phyloP scores from a whole-genome alignment of 2,113 vertebrate species.

The Corydoras sp. region DNA sequence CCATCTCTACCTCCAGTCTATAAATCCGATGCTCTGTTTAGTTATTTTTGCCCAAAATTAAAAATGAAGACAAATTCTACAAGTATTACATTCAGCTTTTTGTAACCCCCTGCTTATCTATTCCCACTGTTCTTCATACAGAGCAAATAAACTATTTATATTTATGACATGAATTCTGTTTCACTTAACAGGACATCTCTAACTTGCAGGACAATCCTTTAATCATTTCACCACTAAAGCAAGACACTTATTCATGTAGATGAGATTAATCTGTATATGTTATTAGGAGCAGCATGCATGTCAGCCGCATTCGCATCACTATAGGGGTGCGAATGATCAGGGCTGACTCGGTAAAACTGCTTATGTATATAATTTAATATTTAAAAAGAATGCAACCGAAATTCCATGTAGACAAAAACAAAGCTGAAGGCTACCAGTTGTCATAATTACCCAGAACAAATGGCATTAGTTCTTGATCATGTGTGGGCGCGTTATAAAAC shows the following conservation, averaged over 20 bases:
- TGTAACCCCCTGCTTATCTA: no score
- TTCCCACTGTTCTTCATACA: no score
- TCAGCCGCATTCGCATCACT: conserved; percentile 1
- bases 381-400: conserved; percentile 3
- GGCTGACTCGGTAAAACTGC: conserved; percentile 20
- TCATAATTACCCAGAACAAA: background rate
- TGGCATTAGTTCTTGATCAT: background rate
- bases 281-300: conserved; percentile 28
- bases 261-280: conserved; percentile 27
- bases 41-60: no score
- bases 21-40: no score
- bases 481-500: background rate
- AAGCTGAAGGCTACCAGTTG: background rate
- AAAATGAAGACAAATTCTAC: no score
- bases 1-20: no score
- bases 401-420: background rate
- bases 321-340: conserved; percentile 16
- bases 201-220: conserved; percentile 44
- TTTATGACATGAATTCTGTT: no score
- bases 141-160: no score
- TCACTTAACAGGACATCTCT: conserved; percentile 22
- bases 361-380: conserved; percentile 22
- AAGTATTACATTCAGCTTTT: no score
- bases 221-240: conserved; percentile 17
- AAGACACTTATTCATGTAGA: conserved; percentile 28